These are phyloP conservation scores for Dryocosmus kuriphilus DNA, from an alignment of 2,888 invertebrate species.

Conservation along the genomic window DNA sequence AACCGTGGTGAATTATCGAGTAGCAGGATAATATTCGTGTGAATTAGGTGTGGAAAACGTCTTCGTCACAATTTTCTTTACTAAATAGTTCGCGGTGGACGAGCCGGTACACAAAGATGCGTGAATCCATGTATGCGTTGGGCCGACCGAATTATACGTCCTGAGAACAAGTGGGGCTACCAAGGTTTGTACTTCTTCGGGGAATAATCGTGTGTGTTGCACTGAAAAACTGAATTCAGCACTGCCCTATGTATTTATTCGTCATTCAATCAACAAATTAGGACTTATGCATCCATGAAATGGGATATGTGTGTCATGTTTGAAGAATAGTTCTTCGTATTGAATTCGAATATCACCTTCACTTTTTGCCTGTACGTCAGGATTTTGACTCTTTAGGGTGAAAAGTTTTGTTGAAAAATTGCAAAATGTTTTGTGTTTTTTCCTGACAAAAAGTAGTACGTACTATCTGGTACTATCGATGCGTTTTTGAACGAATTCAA, in stretches of 20 bases:
- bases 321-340: no score
- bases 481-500: no score
- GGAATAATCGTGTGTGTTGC: not conserved
- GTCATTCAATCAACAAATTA: not conserved
- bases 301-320: no score
- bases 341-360: no score
- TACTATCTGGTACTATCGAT: no score
- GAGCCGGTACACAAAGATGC: conserved; percentile 67
- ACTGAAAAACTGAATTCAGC: not conserved
- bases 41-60: conserved; percentile 17
- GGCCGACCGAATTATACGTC: conserved; percentile 73
- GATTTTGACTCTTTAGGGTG: no score
- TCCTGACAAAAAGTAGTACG: no score
- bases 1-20: not conserved
- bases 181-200: conserved; percentile 70
- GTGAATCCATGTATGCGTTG: conserved; percentile 74
- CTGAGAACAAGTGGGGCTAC: conserved; percentile 70
- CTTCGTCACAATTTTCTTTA: conserved; percentile 25
- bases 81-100: conserved; percentile 69
- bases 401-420: no score
- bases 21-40: not conserved
- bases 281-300: not conserved
- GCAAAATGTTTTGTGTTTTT: no score
- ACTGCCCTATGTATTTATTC: not conserved
- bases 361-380: no score